A percentile compares a stretch with the other conserved stretches of the same genome.
These are phyloP conservation scores for Andrena haemorrhoa DNA, from an alignment of 2,888 invertebrate species.

Conservation along the genomic window DNA sequence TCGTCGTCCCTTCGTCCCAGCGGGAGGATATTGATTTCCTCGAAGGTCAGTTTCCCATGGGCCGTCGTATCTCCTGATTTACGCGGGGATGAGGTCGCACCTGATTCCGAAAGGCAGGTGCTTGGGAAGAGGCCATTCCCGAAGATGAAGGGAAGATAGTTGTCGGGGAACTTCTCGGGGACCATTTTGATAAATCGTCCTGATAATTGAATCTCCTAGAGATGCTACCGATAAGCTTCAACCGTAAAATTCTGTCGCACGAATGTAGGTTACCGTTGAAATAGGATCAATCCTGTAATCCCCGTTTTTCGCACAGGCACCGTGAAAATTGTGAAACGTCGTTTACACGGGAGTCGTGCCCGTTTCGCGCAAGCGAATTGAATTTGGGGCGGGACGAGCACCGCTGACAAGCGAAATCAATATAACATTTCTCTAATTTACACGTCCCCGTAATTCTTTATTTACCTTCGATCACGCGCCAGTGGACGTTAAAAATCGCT, in stretches of 20 bases:
- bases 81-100: constrained; percentile 52
- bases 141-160: constrained; percentile 47
- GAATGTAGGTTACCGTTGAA: background rate
- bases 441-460: constrained; percentile 26
- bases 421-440: constrained; percentile 41
- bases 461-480: constrained; percentile 35
- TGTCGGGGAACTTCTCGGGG: background rate
- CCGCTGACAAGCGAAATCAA: constrained; percentile 46
- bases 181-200: constrained; percentile 49
- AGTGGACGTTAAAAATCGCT: constrained; percentile 60
- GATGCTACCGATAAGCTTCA: background rate
- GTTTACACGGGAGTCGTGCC: constrained; percentile 18
- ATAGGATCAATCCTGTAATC: background rate
- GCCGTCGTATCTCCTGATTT: constrained; percentile 64
- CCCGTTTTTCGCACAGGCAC: background rate
- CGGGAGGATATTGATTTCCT: constrained; percentile 76
- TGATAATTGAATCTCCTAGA: constrained; percentile 53
- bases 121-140: constrained; percentile 16
- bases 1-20: constrained; percentile 49
- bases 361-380: constrained; percentile 15
- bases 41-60: constrained; percentile 73
- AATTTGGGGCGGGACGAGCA: constrained; percentile 10
- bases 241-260: background rate
- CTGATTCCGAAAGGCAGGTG: constrained; percentile 66
- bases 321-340: constrained; percentile 9